Conservation (phyloP, 2,113 vertebrate species). For the Calidris pugnax region DNA sequence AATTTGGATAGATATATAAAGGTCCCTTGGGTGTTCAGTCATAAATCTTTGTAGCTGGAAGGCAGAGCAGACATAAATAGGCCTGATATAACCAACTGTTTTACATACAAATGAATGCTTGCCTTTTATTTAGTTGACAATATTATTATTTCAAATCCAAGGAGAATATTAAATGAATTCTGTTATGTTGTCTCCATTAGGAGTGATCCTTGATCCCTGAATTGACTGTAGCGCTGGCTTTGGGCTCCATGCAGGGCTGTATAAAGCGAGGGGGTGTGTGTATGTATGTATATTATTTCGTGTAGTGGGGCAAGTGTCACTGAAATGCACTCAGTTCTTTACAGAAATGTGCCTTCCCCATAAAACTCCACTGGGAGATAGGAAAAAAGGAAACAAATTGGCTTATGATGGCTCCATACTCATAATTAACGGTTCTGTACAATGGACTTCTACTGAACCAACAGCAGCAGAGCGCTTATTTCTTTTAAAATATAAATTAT, state of each 20-base stretch:
- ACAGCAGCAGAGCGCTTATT: background rate
- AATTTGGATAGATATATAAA: constrained; percentile 66
- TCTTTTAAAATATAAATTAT: background rate
- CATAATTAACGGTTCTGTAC: background rate
- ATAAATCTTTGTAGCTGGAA: constrained; percentile 70
- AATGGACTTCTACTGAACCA: background rate
- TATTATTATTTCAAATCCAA: constrained; percentile 64
- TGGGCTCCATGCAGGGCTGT: background rate
- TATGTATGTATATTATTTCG: background rate
- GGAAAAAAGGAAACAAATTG: constrained; percentile 1
- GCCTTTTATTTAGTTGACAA: constrained; percentile 67
- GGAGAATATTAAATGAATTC: constrained; percentile 61
- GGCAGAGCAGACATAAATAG: constrained; percentile 64
- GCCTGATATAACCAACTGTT: constrained; percentile 62
- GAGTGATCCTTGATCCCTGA: constrained; percentile 31
- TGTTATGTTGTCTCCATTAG: constrained; percentile 20
- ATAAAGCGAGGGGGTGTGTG: background rate
- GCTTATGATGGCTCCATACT: background rate
- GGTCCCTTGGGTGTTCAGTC: constrained; percentile 66
- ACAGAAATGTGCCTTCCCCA: background rate
- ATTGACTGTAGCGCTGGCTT: background rate
- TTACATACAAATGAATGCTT: constrained; percentile 73
- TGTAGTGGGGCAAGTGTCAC: background rate
- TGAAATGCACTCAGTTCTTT: background rate
- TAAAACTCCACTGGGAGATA: background rate